Evolutionary conservation across 2,888 invertebrate species (phyloP), one percentile per base, ranked within the genome.

Genomic region (Tortrix viridana): DNA sequence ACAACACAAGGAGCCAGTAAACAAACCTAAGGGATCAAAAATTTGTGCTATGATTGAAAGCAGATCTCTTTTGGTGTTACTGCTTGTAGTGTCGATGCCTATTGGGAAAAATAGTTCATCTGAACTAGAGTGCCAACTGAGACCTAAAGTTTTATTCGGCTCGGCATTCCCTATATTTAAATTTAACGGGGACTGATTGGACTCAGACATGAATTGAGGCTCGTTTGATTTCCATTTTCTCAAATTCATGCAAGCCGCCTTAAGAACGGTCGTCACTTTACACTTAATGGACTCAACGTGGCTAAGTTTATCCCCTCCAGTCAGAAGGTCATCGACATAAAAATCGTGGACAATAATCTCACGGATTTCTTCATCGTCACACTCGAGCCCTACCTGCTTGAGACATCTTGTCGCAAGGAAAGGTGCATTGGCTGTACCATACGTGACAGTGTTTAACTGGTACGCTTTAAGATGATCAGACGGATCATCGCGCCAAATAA

Each of bases 41-140:
- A 37, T 37, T 60, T 58, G 32, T 9, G 64, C 32, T 19, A 61
- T 55, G 4, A 49, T 16, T 7, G 68, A 66, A 3, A 66, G 49
- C 46, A 74, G 50, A 5, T 53, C 60, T 4, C 75, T 69, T 37
- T 74, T 74, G 6, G 23, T 23, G 0, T 23, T 23, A 23, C 23
- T 5, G 0, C 69, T 71, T 44, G 1, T 19, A 12, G 19, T 44
- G 7, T 44, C 12, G 7, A 7, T 47, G 7, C 3, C 7, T 46
- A 20, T 55, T 18, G 14, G 46, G 5, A 22, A 22, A 22, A 9
- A 22, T 14, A 46, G 20, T 7, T 46, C 1, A 14, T 46, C 46
- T 14, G 46, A 46, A 5, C 20, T 20, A 12, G 18, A 14, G 14
- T 46, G 20, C 46, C 46, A 46, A 14, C 20, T 14, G 9, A 73